Base-by-base conservation (phyloP, 2,113 vertebrate genomes). In the Vulpes lagopus region DNA sequence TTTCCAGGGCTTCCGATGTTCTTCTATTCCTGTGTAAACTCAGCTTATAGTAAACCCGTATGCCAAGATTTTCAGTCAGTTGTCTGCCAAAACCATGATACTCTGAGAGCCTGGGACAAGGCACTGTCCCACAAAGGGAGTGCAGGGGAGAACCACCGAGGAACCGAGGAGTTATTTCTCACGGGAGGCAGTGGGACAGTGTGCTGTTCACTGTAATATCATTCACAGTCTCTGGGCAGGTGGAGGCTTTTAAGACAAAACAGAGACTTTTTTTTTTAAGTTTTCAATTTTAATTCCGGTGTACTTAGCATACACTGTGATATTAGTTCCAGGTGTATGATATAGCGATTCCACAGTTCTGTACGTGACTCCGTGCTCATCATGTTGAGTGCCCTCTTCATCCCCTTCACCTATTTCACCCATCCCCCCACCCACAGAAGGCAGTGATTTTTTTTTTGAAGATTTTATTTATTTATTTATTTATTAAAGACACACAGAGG, bases 11-110 rank as follows among this genome's bases (percentile, higher is more conserved):
- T 87, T 85, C 67, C 30, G 2, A 12, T 95, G 87, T 60, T 60
- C 82, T 93, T 93, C 83, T 94, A 86, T 55, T 83, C 67, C 53
- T 88, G 0, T 92, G 95, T 93, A 89, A 78, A 65, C 96, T 82
- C 53, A 1, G 1, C 32, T 43, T 67, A 59, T 43, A 64, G 83
- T 60, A 90, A 93, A 89, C 7, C 22, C 32, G 0, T 11, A 55
- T 49, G 64, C 85, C 86, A 83, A 92, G 93, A 64, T n/a, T 69
- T 30, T 73, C 55, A 30, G 19, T 53, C 35, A 38, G 3, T 74
- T 65, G 65, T 35, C 16, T 32, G 55, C 57, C 67, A 80, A 76
- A 93, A n/a, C 38, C 32, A 4, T 11, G 67, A 62, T 32, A 22
- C 59, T 55, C 19, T 71, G 19, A n/a, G 65, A n/a, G 65, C 67